Percentiles rank a stretch among this genome's conserved stretches.
phyloP scores from a whole-genome alignment of 37 sponge, comb jelly and placozoan species.

The Axinella damicornis region DNA sequence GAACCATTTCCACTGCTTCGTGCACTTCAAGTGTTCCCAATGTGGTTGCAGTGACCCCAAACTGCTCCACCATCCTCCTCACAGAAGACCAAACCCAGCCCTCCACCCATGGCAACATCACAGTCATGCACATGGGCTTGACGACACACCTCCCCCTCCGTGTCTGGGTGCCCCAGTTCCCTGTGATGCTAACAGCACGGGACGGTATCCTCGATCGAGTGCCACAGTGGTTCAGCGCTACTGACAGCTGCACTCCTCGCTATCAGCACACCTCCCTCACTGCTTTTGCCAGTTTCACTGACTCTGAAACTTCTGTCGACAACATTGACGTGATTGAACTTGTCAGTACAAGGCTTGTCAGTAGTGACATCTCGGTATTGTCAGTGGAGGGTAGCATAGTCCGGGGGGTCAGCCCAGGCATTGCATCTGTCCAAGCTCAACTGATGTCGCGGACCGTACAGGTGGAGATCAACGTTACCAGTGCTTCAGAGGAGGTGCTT shows the following conservation, averaged over 20 bases:
- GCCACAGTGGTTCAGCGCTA: slow-evolving; percentile 12
- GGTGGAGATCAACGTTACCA: slow-evolving; percentile 28
- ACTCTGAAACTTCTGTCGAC: slow-evolving; percentile 19
- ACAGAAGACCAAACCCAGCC: slow-evolving; percentile 23
- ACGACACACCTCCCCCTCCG: slow-evolving; percentile 12
- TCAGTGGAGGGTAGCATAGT: slow-evolving; percentile 28
- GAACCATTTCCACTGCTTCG: neutral
- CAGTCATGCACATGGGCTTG: slow-evolving; percentile 12
- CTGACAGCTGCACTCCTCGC: slow-evolving; percentile 25
- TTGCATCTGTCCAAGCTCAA: slow-evolving; percentile 7
- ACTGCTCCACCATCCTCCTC: slow-evolving; percentile 55
- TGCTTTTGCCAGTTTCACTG: slow-evolving; percentile 64
- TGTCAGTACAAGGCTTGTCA: neutral
- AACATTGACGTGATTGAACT: slow-evolving; percentile 42
- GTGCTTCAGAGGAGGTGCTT: slow-evolving; percentile 10
- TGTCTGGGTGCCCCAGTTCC: slow-evolving; percentile 70
- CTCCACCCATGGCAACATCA: slow-evolving; percentile 10
- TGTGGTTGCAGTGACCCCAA: slow-evolving; percentile 10
- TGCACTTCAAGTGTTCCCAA: slow-evolving; percentile 27
- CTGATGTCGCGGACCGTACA: neutral
- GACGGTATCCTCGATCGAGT: slow-evolving; percentile 40
- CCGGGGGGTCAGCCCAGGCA: slow-evolving; percentile 44
- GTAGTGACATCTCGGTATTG: slow-evolving; percentile 30
- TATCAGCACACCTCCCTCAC: slow-evolving; percentile 43
- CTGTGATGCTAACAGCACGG: neutral